These are phyloP conservation scores for Excalfactoria chinensis DNA, from an alignment of 2,113 vertebrate genomes.

Conservation along the genomic window DNA sequence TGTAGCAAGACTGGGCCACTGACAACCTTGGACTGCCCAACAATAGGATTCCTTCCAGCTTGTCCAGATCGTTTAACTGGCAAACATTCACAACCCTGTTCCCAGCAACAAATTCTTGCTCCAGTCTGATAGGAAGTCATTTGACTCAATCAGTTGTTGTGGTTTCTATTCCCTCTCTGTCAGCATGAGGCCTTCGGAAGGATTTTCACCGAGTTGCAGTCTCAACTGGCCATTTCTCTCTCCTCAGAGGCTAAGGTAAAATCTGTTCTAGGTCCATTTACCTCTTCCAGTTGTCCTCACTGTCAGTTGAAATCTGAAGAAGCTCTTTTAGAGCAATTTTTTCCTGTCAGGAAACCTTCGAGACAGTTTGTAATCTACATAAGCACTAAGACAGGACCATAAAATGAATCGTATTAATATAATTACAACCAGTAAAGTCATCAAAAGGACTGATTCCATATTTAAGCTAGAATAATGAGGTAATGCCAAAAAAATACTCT, in stretches of 20 bases:
- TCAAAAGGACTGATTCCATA: slow-evolving; percentile 73
- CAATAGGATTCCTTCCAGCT: slow-evolving; percentile 14
- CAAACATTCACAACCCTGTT: slow-evolving; percentile 3
- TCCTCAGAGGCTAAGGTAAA: slow-evolving; percentile 30
- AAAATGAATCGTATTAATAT: slow-evolving; percentile 78
- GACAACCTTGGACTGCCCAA: background rate
- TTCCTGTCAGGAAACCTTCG: slow-evolving; percentile 50
- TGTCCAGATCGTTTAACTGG: background rate
- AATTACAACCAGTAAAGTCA: slow-evolving; percentile 75
- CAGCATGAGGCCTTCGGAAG: background rate
- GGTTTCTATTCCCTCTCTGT: background rate
- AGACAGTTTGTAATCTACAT: slow-evolving; percentile 73
- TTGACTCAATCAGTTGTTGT: background rate
- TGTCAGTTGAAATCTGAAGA: background rate
- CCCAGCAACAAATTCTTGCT: background rate
- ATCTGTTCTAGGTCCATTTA: slow-evolving; percentile 1
- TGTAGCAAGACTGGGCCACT: background rate
- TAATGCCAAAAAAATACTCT: slow-evolving; percentile 37
- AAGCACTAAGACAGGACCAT: slow-evolving; percentile 79
- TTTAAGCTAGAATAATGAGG: slow-evolving; percentile 60
- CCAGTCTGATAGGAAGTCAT: background rate
- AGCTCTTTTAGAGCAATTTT: slow-evolving; percentile 60
- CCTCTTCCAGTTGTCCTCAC: background rate
- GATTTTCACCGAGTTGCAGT: background rate
- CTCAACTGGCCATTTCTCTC: slow-evolving; percentile 35